Evolutionary conservation across 30 jellyfish, hydroid and myxozoan species (phyloP).

Genomic region (Hydractinia echinata): DNA sequence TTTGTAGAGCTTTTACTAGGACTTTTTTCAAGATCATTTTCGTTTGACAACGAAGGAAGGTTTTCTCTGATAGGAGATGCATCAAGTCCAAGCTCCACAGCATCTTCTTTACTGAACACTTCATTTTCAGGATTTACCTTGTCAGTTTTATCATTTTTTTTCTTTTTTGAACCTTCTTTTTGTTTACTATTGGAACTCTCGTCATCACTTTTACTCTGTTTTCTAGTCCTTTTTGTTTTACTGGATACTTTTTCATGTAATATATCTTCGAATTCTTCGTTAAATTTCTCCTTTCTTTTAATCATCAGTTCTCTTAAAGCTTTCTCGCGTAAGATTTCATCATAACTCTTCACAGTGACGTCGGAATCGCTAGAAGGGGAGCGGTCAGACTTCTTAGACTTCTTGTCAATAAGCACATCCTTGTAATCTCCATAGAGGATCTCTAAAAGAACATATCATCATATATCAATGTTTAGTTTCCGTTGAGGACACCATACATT

Average conservation of each 20-base stretch:
- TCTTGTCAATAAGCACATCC: constrained; percentile 28
- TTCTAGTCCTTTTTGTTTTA: neutral
- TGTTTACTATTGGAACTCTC: constrained; percentile 15
- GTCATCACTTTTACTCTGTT: neutral
- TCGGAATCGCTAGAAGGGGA: constrained; percentile 37
- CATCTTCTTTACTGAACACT: constrained; percentile 30
- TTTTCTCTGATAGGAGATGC: constrained; percentile 33
- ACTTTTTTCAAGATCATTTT: neutral
- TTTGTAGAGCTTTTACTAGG: neutral
- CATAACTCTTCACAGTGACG: constrained; percentile 69
- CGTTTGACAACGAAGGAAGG: too few relatives aligned
- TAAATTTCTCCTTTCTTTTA: constrained; percentile 46
- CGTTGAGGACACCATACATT: neutral
- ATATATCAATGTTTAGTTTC: neutral
- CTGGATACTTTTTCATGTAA: neutral
- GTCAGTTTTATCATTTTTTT: neutral
- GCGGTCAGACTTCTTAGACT: neutral
- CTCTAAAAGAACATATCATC: constrained; percentile 6
- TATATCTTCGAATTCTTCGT: constrained; percentile 28
- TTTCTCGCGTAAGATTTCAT: constrained; percentile 86
- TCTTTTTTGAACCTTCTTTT: neutral
- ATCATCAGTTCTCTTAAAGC: constrained; percentile 77
- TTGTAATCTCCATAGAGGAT: constrained; percentile 36
- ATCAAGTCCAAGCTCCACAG: constrained; percentile 33
- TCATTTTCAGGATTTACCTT: neutral